Conservation (phyloP, 2,113 vertebrate genomes). For the Scatophagus argus region DNA sequence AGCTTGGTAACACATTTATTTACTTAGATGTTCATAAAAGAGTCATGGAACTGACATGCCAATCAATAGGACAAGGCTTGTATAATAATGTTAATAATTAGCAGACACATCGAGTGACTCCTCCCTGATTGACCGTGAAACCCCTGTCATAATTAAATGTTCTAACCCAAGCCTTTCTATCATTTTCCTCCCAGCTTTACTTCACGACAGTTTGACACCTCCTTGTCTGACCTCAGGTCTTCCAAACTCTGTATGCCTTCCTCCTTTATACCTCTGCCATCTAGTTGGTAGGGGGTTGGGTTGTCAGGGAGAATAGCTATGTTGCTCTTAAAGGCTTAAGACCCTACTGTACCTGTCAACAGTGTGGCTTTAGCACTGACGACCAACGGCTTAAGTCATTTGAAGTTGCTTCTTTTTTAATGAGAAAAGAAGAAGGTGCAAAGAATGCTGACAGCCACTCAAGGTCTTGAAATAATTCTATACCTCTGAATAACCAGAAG, state of each 20-base stretch:
- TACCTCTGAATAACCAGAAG: constrained; percentile 78
- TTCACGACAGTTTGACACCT: constrained; percentile 43
- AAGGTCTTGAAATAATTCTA: constrained; percentile 81
- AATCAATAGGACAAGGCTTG: constrained; percentile 75
- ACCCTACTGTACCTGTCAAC: constrained; percentile 83
- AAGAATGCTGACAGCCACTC: constrained; percentile 74
- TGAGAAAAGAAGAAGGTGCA: constrained; percentile 66
- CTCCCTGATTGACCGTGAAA: constrained; percentile 72
- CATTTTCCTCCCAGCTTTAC: constrained; percentile 2
- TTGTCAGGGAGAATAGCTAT: constrained; percentile 79
- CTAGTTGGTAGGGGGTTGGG: constrained; percentile 68
- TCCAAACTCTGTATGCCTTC: background rate
- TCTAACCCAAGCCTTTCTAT: background rate
- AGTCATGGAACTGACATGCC: constrained; percentile 76
- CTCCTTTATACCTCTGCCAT: constrained; percentile 30
- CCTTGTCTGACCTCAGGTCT: constrained; percentile 60
- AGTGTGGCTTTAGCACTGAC: constrained; percentile 76
- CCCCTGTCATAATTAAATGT: constrained; percentile 57
- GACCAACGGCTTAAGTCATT: constrained; percentile 82
- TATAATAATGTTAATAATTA: constrained; percentile 81
- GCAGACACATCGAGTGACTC: constrained; percentile 62
- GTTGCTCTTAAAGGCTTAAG: constrained; percentile 83
- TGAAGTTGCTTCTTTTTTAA: constrained; percentile 80
- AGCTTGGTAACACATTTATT: constrained; percentile 29
- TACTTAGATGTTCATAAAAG: too few relatives aligned